Evolutionary conservation across 2,113 vertebrate genomes (phyloP).

Genomic region (Megaptera novaeangliae): DNA sequence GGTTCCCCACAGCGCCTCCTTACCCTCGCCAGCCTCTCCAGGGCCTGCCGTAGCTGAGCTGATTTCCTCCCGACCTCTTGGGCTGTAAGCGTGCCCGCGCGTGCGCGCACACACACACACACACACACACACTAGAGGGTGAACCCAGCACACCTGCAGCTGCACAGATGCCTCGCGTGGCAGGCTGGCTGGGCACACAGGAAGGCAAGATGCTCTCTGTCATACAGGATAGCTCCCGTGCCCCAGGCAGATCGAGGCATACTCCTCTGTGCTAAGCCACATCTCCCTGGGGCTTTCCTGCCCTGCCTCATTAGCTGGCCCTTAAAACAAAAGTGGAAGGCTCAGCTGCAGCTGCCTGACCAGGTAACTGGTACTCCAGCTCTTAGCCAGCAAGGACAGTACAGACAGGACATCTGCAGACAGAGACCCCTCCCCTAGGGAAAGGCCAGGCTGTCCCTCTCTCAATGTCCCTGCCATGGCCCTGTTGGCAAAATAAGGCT

Average conservation of each 20-base stretch:
- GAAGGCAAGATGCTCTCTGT: not conserved
- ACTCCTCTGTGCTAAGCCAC: not conserved
- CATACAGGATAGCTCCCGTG: not conserved
- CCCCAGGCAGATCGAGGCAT: not conserved
- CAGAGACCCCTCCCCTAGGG: not conserved
- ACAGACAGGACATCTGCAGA: not conserved
- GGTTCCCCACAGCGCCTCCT: not conserved
- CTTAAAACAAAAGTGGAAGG: not conserved
- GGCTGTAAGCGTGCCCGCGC: accelerated
- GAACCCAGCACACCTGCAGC: not conserved
- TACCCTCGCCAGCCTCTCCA: not conserved
- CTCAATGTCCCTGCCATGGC: not conserved
- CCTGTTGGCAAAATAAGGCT: not conserved
- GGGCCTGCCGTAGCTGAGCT: not conserved
- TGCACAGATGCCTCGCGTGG: not conserved
- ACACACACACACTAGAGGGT: no score
- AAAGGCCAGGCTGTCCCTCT: not conserved
- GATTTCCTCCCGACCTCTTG: not conserved
- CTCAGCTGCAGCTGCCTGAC: not conserved
- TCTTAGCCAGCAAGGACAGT: not conserved
- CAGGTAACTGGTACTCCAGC: not conserved
- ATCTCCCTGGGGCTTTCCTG: not conserved
- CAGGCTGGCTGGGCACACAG: not conserved
- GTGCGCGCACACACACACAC: accelerated
- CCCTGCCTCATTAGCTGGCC: not conserved